Evolutionary conservation across 2,888 invertebrate genomes (phyloP), one percentile per base, ranked within the genome.

Genomic region (Yponomeuta plumbellus): DNA sequence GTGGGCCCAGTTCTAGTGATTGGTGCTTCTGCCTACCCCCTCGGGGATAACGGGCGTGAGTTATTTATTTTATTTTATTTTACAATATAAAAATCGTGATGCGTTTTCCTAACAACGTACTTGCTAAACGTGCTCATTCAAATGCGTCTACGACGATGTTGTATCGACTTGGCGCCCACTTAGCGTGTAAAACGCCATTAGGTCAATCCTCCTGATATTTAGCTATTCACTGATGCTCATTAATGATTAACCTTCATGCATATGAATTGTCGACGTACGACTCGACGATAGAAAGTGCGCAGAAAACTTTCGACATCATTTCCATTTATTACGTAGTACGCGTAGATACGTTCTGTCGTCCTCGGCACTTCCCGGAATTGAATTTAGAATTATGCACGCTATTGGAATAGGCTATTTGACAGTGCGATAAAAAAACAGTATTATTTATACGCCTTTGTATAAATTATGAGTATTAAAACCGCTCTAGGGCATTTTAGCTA

Each of bases 161-260:
- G 13, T 44, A 26, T 44, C 17, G 13, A n/a, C 13, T 22, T 62
- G 40, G 5, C 44, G 39, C 20, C 34, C 11, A 21, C 57, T 21
- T 58, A 58, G 20, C 21, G 57, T 20, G 61, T n/a, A n/a, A 11
- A 44, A 11, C 63, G 58, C 65, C 59, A 58, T 65, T 39, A 20
- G 58, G 58, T 58, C 82, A 81, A 74, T 71, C 74, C 70, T 74
- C 78, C 81, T 77, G 81, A 84, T 84, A 85, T 83, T 81, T 75
- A 17, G 17, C 44, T 52, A 85, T 64, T 64, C 64, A 44, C 79
- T 71, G 71, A 67, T 70, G 73, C 80, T 77, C 80, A 81, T 83
- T 83, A 76, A 80, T 70, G 76, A 80, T 82, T 81, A 76, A 72
- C 67, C 74, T 74, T 72, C 74, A 76, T 78, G 72, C 72, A 80